A percentile compares a stretch with the other conserved stretches of the same genome.
phyloP scores from a whole-genome alignment of 2,797 vertebrate species.

The Caiman crocodilus region DNA sequence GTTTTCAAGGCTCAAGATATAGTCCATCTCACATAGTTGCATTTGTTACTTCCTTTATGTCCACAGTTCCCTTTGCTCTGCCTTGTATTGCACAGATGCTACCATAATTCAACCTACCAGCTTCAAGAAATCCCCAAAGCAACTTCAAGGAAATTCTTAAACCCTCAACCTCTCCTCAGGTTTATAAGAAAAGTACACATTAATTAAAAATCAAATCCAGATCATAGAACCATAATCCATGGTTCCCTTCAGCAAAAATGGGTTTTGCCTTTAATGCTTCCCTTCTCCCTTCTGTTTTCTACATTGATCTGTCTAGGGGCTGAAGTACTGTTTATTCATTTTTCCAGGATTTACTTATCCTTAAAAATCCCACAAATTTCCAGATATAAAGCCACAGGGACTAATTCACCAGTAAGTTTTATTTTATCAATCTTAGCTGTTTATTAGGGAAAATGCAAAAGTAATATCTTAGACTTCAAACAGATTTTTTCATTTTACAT shows the following conservation, averaged over 20 bases:
- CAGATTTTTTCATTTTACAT: not conserved
- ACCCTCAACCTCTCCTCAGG: accelerated
- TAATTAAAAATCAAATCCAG: accelerated
- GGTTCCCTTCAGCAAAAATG: not conserved
- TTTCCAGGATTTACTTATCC: not conserved
- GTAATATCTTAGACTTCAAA: not conserved
- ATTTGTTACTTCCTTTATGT: not conserved
- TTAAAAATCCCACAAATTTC: not conserved
- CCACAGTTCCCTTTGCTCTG: not conserved
- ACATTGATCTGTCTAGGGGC: not conserved
- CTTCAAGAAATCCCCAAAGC: not conserved
- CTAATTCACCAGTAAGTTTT: not conserved
- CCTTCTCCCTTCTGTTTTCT: not conserved
- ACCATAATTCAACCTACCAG: not conserved
- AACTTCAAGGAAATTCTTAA: not conserved
- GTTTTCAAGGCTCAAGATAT: not conserved
- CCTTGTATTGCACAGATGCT: not conserved
- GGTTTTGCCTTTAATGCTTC: not conserved
- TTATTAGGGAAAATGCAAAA: not conserved
- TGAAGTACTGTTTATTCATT: not conserved
- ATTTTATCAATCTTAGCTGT: not conserved
- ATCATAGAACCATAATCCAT: not conserved
- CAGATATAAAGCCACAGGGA: not conserved
- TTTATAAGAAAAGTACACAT: not conserved
- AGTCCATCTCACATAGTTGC: not conserved